Evolutionary conservation across 2,113 vertebrate species (phyloP).

Genomic region (Tamias sibiricus): DNA sequence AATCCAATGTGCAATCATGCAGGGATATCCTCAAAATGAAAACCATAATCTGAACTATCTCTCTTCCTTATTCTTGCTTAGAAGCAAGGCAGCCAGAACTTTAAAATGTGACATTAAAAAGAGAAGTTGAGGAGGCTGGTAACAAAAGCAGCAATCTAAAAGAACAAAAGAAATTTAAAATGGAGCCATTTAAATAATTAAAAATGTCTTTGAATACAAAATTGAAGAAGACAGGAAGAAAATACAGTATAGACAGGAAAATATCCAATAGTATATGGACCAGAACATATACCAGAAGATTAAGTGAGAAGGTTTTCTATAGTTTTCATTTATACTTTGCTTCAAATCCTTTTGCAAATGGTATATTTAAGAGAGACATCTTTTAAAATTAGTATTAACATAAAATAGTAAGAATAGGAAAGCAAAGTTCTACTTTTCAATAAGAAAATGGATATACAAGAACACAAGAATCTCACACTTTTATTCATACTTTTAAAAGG

Average conservation of each 20-base stretch:
- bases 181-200: constrained; percentile 30
- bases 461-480: neutral
- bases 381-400: constrained; percentile 10
- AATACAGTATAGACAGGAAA: neutral
- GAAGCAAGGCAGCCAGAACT: constrained; percentile 72
- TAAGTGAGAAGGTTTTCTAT: neutral
- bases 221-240: neutral
- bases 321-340: neutral
- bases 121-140: neutral
- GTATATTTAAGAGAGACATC: neutral
- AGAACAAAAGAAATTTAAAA: constrained; percentile 42
- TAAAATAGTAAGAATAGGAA: neutral
- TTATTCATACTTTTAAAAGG: constrained; percentile 12
- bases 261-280: neutral
- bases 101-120: constrained; percentile 59
- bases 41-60: constrained; percentile 78
- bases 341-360: neutral
- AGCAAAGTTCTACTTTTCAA: neutral
- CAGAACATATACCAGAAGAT: neutral
- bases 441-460: neutral
- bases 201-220: neutral
- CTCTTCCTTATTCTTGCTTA: constrained; percentile 69
- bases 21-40: constrained; percentile 77
- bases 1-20: constrained; percentile 85
- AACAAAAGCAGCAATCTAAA: constrained; percentile 19